Evolutionary conservation across 2,888 invertebrate genomes (phyloP), one percentile per base, ranked within the genome.

Genomic region (Cacoxenus indagator): DNA sequence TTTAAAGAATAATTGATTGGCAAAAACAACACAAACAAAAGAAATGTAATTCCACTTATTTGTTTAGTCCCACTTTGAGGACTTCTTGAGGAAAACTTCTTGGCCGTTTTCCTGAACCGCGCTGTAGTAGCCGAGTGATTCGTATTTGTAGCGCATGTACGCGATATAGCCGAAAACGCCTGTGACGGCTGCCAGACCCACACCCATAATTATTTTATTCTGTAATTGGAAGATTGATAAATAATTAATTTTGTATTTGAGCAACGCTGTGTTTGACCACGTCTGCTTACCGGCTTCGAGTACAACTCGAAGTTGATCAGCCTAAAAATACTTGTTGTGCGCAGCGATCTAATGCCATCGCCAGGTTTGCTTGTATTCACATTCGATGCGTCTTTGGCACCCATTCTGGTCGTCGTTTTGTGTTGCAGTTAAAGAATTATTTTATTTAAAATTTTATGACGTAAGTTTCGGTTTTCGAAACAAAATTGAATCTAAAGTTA

Each of bases 281-380:
- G 37, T 5, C 5, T 45, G 8, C 93, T 91, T 90, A 97, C 97
- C 71, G 96, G 97, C 88, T 93, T 95, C 0, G 93, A 92, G 86
- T 96, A 97, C 1, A 97, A 89, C 88, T 97, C 97, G 88, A 94
- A 97, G 89, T 97, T 97, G 0, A 96, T 89, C 29, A 93, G 91
- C 83, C 93, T 91, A 86, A 97, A 97, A 31, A 94, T 90, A 76
- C 90, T 91, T 2, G 94, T 93, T 17, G 94, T 93, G 5, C 81
- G 73, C 68, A 81, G 70, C 17, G 78, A 77, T 0, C 81, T 73
- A 61, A 83, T 75, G 31, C 77, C 80, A n/a, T 82, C 84, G 1
- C 85, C 85, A 2, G 85, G 83, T 64, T 75, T 73, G 14, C 68
- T 64, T 3, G 65, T 26, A 14, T 54, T 46, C 0, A 24, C 11